Evolutionary conservation across 2,888 invertebrate genomes (phyloP), one percentile per base, ranked within the genome.

Genomic region (Scaptomyza polygonia): DNA sequence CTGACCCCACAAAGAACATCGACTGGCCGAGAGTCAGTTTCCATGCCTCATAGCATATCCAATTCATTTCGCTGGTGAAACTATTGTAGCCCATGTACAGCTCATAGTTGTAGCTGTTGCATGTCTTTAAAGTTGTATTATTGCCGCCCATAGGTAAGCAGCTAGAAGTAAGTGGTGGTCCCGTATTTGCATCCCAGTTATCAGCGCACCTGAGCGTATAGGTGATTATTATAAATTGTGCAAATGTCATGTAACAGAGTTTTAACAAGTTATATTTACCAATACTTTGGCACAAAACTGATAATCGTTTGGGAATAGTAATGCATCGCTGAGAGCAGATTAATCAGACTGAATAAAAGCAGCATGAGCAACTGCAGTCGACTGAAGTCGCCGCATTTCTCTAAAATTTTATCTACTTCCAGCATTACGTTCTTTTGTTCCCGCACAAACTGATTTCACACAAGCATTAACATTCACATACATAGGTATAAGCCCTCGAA

Each of bases 301-400:
- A 93, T 93, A 68, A 94, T 93, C 12, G 93, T 93, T 86, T 94
- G 94, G 8, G 93, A 93, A 80, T 93, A 94, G 88, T 94, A 94
- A 76, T 94, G 93, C 86, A 93, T 92, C 1, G 93, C 92, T 0
- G 93, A 93, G 5, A 93, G 86, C 8, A 93, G 74, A 85, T 94
- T 94, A 62, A 94, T 93, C 6, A 93, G 40, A 56, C 93, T 92
- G 79, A 94, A 94, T 1, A 93, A 86, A 12, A 91, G 68, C 88
- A 94, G 89, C 70, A 94, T 88, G 5, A 93, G 86, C 42, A 90
- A 79, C 82, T 94, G 94, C 80, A 93, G 92, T 49, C 91, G 91
- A 72, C 92, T 91, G 69, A 93, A 93, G 86, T 93, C 93, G 30
- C 93, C 93, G 36, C 92, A 93, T 70, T 93, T 92, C 56, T 88